These are phyloP conservation scores for Pithys albifrons DNA, from an alignment of 2,113 vertebrate genomes.

Conservation along the genomic window DNA sequence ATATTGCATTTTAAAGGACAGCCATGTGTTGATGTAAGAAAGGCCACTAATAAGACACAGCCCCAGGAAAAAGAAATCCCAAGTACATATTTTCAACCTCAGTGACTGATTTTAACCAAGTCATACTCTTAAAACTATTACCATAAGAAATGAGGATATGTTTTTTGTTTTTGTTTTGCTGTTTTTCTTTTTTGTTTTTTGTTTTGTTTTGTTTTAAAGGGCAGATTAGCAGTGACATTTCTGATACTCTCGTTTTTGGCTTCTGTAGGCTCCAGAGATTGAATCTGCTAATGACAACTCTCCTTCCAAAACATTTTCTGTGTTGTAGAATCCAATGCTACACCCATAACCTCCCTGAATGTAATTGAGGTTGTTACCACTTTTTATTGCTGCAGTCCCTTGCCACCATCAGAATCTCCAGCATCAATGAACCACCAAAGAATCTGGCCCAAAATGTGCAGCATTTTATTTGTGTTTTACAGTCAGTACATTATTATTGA, in stretches of 20 bases:
- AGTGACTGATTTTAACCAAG: neutral
- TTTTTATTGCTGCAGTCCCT: neutral
- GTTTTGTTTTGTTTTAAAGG: neutral
- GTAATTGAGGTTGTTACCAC: neutral
- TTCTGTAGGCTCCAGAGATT: neutral
- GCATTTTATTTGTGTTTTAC: neutral
- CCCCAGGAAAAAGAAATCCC: neutral
- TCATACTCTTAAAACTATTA: neutral
- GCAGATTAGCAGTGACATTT: neutral
- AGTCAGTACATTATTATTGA: neutral
- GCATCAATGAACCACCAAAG: neutral
- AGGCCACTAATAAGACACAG: neutral
- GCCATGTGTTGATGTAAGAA: neutral
- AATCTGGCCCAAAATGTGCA: neutral
- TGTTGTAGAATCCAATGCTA: neutral
- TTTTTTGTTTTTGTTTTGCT: neutral
- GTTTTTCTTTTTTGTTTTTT: neutral
- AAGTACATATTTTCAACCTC: neutral
- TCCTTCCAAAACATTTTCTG: neutral
- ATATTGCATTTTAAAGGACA: neutral
- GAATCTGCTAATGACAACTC: neutral
- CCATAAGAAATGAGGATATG: neutral
- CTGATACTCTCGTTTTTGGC: neutral
- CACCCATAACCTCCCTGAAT: neutral
- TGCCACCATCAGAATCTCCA: neutral